A percentile compares a stretch with the other conserved stretches of the same genome.
Evolutionary conservation across 1,140 invertebrate species (phyloP).

Genomic region (Megalonaias nervosa): DNA sequence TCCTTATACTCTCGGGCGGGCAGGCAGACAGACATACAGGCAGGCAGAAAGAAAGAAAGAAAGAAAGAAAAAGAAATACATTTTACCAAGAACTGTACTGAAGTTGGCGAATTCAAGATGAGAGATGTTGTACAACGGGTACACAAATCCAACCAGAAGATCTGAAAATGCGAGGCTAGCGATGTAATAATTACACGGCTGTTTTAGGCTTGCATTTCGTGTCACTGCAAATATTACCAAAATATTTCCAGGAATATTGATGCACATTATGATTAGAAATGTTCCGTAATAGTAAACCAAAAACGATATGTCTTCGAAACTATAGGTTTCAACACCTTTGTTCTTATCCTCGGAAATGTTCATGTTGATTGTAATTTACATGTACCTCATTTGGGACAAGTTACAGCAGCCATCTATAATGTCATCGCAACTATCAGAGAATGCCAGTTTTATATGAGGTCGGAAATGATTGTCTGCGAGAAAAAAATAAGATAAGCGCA

Average conservation of each 20-base stretch:
- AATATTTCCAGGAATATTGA: conserved; percentile 42
- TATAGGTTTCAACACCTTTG: too few relatives aligned
- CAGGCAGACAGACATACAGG: too few relatives aligned
- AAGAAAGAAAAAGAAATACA: background rate
- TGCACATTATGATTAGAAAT: conserved; percentile 23
- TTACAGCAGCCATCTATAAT: too few relatives aligned
- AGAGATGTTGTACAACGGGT: conserved; percentile 43
- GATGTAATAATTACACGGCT: conserved; percentile 41
- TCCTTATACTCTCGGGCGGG: too few relatives aligned
- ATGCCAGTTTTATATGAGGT: too few relatives aligned
- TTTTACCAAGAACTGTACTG: conserved; percentile 29
- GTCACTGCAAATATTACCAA: conserved; percentile 38
- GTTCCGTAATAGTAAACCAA: conserved; percentile 45
- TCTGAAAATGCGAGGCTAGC: conserved; percentile 41
- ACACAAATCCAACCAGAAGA: conserved; percentile 40
- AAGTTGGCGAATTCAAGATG: conserved; percentile 34
- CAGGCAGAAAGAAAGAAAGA: too few relatives aligned
- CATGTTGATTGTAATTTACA: too few relatives aligned
- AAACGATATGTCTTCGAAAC: conserved; percentile 6
- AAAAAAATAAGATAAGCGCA: too few relatives aligned
- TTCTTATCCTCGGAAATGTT: too few relatives aligned
- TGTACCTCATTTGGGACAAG: too few relatives aligned
- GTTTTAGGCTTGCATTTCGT: conserved; percentile 21
- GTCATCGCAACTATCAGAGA: too few relatives aligned
- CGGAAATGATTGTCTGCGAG: too few relatives aligned